Percentiles rank a stretch among this genome's conserved stretches.
Evolutionary conservation across 2,797 vertebrate genomes (phyloP).

Genomic region (Helostoma temminkii): DNA sequence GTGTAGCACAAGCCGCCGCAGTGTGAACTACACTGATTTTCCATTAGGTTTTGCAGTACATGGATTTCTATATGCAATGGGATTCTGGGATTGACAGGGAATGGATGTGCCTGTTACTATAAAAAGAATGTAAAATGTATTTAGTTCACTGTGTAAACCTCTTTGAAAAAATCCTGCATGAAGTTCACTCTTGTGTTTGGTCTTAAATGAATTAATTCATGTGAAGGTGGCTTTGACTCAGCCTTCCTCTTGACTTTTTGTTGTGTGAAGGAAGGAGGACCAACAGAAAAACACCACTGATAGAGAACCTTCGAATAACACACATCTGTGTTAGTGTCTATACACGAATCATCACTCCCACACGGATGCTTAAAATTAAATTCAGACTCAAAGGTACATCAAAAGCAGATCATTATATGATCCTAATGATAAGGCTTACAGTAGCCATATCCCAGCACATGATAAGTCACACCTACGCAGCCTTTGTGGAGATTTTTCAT

Average conservation of each 20-base stretch:
- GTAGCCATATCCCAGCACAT: constrained; percentile 33
- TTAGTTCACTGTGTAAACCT: too few species aligned
- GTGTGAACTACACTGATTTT: background rate
- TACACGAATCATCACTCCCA: background rate
- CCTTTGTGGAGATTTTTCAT: constrained; percentile 27
- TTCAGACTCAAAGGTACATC: constrained; percentile 21
- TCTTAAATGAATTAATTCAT: background rate
- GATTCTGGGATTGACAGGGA: background rate
- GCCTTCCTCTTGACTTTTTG: background rate
- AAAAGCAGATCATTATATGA: constrained; percentile 39
- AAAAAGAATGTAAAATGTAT: too few species aligned
- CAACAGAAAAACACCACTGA: background rate
- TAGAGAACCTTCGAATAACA: constrained; percentile 3
- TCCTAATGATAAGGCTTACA: constrained; percentile 25
- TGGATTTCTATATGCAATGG: background rate
- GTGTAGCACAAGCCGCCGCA: background rate
- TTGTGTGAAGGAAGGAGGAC: background rate
- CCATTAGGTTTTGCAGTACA: background rate
- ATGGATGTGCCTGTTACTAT: too few species aligned
- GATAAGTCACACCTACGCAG: constrained; percentile 36
- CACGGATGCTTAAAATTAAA: constrained; percentile 25
- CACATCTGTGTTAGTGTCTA: background rate
- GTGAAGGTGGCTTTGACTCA: background rate
- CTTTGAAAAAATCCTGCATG: background rate
- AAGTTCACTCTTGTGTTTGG: background rate